Evolutionary conservation across 2,888 invertebrate genomes (phyloP).

Genomic region (Dolichopus griseipennis): DNA sequence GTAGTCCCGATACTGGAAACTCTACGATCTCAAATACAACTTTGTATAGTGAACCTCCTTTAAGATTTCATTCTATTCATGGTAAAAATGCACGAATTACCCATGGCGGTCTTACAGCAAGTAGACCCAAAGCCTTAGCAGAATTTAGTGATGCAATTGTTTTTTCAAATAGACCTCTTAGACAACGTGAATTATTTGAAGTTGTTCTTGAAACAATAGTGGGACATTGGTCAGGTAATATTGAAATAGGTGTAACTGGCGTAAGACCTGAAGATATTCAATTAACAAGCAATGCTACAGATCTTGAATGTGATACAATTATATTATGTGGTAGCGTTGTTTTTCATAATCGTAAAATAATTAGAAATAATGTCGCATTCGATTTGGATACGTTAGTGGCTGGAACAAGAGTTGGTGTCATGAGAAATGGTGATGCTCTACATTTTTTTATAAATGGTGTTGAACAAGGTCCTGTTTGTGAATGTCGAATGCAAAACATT

Average conservation of each 20-base stretch:
- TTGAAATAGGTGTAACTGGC: conserved; percentile 79
- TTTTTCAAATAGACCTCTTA: conserved; percentile 77
- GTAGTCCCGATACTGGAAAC: conserved; percentile 62
- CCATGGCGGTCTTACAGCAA: conserved; percentile 75
- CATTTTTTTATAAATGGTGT: conserved; percentile 81
- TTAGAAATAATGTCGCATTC: conserved; percentile 74
- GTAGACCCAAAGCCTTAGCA: conserved; percentile 75
- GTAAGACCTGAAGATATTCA: conserved; percentile 86
- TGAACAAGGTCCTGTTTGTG: conserved; percentile 78
- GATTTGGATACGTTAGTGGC: conserved; percentile 74
- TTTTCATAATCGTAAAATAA: conserved; percentile 78
- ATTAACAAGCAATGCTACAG: conserved; percentile 81
- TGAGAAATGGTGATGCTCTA: conserved; percentile 75
- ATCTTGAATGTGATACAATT: conserved; percentile 84
- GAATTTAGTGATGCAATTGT: conserved; percentile 94
- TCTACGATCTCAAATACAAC: conserved; percentile 69
- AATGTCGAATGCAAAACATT: conserved; percentile 66
- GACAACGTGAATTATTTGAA: conserved; percentile 88
- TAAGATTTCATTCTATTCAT: conserved; percentile 82
- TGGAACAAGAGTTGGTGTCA: conserved; percentile 76
- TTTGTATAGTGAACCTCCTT: conserved; percentile 50
- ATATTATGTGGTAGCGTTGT: conserved; percentile 86
- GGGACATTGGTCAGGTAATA: conserved; percentile 86
- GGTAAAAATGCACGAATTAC: conserved; percentile 80
- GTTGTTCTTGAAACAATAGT: conserved; percentile 83